A percentile compares a stretch with the other conserved stretches of the same genome.
phyloP scores from a whole-genome alignment of 1,140 invertebrate species.

The Sminthurinus signatus region DNA sequence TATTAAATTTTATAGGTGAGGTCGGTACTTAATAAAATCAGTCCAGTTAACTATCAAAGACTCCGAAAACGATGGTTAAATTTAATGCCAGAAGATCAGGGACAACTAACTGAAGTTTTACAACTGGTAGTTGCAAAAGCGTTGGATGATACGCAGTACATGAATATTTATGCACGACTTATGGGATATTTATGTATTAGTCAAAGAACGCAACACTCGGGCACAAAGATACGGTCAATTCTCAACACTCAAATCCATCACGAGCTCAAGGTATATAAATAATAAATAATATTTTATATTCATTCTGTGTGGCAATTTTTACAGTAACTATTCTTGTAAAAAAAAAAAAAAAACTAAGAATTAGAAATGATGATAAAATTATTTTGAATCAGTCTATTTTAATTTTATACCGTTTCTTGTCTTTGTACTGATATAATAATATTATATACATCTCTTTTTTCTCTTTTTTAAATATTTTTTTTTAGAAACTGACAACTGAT shows the following conservation, averaged over 20 bases:
- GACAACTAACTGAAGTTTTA: conserved; percentile 21
- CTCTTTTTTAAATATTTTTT: background rate
- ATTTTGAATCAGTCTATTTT: background rate
- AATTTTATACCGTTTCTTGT: too few relatives aligned
- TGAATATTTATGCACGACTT: conserved; percentile 33
- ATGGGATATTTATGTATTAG: conserved; percentile 13
- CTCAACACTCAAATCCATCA: conserved; percentile 26
- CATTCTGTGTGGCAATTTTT: too few relatives aligned
- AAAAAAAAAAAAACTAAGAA: background rate
- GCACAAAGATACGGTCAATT: conserved; percentile 9
- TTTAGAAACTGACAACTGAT: conserved; percentile 29
- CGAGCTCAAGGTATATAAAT: conserved; percentile 23
- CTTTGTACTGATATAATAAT: background rate
- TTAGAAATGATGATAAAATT: background rate
- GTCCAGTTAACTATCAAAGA: conserved; percentile 26
- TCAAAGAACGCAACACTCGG: conserved; percentile 2
- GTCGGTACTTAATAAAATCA: conserved; percentile 37
- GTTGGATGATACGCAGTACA: conserved; percentile 33
- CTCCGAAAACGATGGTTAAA: conserved; percentile 29
- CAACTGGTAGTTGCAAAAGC: conserved; percentile 30
- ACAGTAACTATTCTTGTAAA: too few relatives aligned
- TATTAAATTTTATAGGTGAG: conserved; percentile 24
- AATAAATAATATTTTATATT: too few relatives aligned
- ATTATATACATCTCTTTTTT: background rate
- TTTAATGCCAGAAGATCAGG: conserved; percentile 16